A percentile compares a stretch with the other conserved stretches of the same genome.
These are phyloP conservation scores for Neodiprion pinetum DNA, from an alignment of 1,140 invertebrate species.

Conservation along the genomic window DNA sequence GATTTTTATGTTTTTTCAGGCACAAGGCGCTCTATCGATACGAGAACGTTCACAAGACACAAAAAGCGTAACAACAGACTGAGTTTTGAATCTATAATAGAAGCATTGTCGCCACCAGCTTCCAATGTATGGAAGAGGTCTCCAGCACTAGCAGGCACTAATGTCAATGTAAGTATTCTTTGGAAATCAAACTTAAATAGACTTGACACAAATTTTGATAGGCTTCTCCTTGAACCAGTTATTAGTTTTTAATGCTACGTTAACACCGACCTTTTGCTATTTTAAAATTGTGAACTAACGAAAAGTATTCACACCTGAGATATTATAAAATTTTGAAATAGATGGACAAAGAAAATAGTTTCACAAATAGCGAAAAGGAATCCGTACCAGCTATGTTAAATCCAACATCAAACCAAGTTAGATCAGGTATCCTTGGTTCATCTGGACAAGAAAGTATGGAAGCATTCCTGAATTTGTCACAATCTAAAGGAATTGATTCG, in stretches of 20 bases:
- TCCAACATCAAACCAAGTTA: conserved; percentile 23
- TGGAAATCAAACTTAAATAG: neutral
- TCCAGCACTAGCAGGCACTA: neutral
- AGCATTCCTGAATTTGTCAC: conserved; percentile 50
- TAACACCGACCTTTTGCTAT: neutral
- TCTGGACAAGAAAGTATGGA: conserved; percentile 54
- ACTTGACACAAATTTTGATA: conserved; percentile 18
- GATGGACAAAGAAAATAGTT: conserved; percentile 21
- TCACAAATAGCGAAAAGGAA: conserved; percentile 29
- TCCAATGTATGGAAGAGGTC: neutral
- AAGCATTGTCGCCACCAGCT: conserved; percentile 40
- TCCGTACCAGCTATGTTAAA: conserved; percentile 41
- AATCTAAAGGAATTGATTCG: conserved; percentile 51
- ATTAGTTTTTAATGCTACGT: conserved; percentile 3
- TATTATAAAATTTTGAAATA: conserved; percentile 18
- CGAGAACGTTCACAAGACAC: conserved; percentile 61
- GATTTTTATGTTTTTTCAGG: conserved; percentile 9
- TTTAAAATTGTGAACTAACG: neutral
- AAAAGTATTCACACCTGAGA: conserved; percentile 15
- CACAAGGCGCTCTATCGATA: conserved; percentile 52
- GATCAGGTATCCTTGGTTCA: conserved; percentile 12
- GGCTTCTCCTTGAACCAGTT: conserved; percentile 16
- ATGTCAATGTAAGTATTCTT: neutral
- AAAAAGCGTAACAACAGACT: conserved; percentile 53
- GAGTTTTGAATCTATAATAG: conserved; percentile 53